Evolutionary conservation across 2,113 vertebrate genomes (phyloP), one percentile per base, ranked within the genome.

Genomic region (Callocephalon fimbriatum): DNA sequence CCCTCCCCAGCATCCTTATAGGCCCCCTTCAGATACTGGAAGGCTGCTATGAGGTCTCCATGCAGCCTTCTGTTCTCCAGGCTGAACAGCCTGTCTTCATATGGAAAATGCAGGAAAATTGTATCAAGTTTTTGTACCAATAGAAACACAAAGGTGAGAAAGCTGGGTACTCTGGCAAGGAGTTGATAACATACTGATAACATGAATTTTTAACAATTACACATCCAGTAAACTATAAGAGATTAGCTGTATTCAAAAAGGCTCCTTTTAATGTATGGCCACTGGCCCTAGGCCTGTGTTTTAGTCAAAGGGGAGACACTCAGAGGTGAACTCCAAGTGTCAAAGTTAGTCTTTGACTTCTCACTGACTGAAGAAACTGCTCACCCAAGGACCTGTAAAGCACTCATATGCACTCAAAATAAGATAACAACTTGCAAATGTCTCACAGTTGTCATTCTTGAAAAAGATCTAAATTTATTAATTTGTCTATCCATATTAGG

Each of bases 181-280:
- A 50, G 62, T 2, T 27, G 8, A 37, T n/a, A 79, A 58, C 10
- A 19, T 21, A 42, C 8, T 31, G 12, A 44, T 13, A 37, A 53
- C 26, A 48, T 3, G 13, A 40, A 2, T 9, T 84, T 67, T 79
- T 67, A 58, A 67, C 22, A 25, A 40, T 73, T 73, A 45, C 4
- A 22, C 21, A 54, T 59, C 16, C 45, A 67, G 16, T 58, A 38
- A 88, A 88, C 51, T 26, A 21, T 10, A 40, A 51, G 67, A 67
- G 22, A 38, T 37, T 2, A 61, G 7, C 15, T 83, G 6, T 56
- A 72, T 21, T 79, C 44, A 23, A 47, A 90, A 73, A 42, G 11
- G 3, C 2, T 84, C 18, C 53, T 8, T 83, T 26, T 17, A 70
- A 21, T 17, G 10, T 0, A 0, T 48, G 10, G 9, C 35, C 35